Evolutionary conservation across 2,888 invertebrate species (phyloP).

Genomic region (Drosophila mimica): DNA sequence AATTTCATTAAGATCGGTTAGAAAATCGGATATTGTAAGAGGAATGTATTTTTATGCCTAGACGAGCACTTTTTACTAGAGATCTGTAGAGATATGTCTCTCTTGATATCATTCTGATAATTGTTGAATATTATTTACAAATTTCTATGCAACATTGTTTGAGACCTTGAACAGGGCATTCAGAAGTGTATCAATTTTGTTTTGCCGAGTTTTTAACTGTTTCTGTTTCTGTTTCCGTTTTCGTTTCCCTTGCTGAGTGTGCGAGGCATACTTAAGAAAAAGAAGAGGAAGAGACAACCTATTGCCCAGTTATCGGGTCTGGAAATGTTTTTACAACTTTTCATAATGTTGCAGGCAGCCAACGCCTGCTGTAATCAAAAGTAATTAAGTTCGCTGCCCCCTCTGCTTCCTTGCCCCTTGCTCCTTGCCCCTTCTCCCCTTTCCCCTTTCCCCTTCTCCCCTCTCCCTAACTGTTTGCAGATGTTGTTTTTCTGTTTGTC

Average conservation of each 20-base stretch:
- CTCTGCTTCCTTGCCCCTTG: no score
- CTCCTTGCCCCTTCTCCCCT: no score
- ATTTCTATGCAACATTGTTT: background rate
- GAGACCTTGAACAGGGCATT: slow-evolving; percentile 4
- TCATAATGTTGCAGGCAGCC: slow-evolving; percentile 23
- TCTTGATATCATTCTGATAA: no score
- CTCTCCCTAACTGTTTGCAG: background rate
- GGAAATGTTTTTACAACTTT: slow-evolving; percentile 36
- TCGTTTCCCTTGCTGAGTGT: slow-evolving; percentile 10
- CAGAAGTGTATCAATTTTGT: background rate
- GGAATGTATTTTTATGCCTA: background rate
- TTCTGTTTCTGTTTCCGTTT: slow-evolving; percentile 14
- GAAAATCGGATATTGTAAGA: background rate
- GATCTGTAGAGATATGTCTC: no score
- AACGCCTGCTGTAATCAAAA: slow-evolving; percentile 30
- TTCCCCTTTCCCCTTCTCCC: background rate
- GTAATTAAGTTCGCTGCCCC: slow-evolving; percentile 36
- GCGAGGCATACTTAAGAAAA: slow-evolving; percentile 1
- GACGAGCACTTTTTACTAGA: background rate
- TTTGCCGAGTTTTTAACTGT: background rate
- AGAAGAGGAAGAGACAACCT: slow-evolving; percentile 8
- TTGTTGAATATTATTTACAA: background rate
- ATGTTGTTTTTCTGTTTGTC: background rate
- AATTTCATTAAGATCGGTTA: background rate
- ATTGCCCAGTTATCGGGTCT: slow-evolving; percentile 43